phyloP scores from a whole-genome alignment of 2,888 invertebrate genomes.

The Cynaeus angustus region DNA sequence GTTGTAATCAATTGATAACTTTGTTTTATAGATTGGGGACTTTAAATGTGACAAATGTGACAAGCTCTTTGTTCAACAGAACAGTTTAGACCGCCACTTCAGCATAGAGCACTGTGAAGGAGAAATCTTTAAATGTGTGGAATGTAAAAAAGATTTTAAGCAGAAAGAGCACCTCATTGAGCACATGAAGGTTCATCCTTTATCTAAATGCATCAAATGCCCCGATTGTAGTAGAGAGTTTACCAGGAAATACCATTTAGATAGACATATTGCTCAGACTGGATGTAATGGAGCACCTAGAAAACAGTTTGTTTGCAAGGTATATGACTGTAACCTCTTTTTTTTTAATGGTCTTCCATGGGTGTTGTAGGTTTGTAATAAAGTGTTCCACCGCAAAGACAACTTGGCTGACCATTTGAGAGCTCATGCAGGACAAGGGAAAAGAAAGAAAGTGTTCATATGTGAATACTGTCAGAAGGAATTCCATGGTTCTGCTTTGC shows the following conservation, averaged over 20 bases:
- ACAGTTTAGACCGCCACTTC: constrained; percentile 79
- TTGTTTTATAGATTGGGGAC: constrained; percentile 71
- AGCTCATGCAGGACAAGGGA: constrained; percentile 77
- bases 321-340: constrained; percentile 60
- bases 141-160: constrained; percentile 81
- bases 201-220: constrained; percentile 78
- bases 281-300: constrained; percentile 78
- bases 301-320: constrained; percentile 75
- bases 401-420: constrained; percentile 82
- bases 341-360: too few relatives aligned
- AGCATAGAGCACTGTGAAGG: constrained; percentile 79
- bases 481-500: constrained; percentile 77
- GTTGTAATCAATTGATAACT: neutral
- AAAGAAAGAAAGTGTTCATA: constrained; percentile 74
- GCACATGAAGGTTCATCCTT: constrained; percentile 81
- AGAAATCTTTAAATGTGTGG: constrained; percentile 77
- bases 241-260: constrained; percentile 84
- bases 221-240: constrained; percentile 82
- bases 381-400: constrained; percentile 81
- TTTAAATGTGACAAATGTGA: constrained; percentile 77
- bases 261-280: constrained; percentile 80
- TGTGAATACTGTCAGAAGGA: constrained; percentile 80
- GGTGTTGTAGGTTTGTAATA: constrained; percentile 76
- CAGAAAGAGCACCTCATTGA: constrained; percentile 76
- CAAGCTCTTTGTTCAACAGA: constrained; percentile 82